Evolutionary conservation across 1,140 invertebrate genomes (phyloP).

Genomic region (Melipona quadrifasciata): DNA sequence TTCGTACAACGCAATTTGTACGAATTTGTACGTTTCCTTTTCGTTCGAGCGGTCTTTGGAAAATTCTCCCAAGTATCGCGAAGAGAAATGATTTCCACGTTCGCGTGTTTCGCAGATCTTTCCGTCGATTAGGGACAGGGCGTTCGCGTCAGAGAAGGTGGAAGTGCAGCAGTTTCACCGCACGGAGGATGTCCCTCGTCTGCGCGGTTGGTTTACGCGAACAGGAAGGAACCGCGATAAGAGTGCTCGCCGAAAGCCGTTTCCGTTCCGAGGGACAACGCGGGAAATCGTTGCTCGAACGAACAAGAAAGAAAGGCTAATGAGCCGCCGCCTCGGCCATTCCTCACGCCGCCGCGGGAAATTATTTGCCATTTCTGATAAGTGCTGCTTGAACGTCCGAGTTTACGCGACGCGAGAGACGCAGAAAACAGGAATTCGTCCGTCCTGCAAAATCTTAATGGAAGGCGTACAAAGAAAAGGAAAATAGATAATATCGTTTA

Average conservation of each 20-base stretch:
- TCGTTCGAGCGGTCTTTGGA: not conserved
- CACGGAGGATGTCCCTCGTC: constrained; percentile 31
- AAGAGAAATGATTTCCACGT: not conserved
- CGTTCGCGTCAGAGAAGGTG: constrained; percentile 18
- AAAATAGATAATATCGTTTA: not conserved
- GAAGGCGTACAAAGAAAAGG: not conserved
- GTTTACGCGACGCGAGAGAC: not conserved
- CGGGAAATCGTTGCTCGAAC: constrained; percentile 58
- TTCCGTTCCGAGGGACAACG: constrained; percentile 61
- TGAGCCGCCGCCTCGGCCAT: constrained; percentile 35
- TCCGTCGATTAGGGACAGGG: not conserved
- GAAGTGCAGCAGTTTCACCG: not conserved
- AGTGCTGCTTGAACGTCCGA: constrained; percentile 23
- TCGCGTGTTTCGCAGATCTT: not conserved
- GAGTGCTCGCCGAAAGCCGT: constrained; percentile 50
- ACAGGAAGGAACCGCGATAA: constrained; percentile 63
- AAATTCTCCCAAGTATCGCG: not conserved
- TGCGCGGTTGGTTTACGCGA: constrained; percentile 57
- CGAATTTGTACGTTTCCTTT: not conserved
- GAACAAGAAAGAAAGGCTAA: constrained; percentile 63
- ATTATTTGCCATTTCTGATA: constrained; percentile 60
- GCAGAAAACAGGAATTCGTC: not conserved
- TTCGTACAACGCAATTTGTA: no score
- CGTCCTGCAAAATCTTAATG: not conserved
- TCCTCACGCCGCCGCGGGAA: constrained; percentile 49